phyloP scores from a whole-genome alignment of 2,797 vertebrate species.

The Enteromius treurensis region DNA sequence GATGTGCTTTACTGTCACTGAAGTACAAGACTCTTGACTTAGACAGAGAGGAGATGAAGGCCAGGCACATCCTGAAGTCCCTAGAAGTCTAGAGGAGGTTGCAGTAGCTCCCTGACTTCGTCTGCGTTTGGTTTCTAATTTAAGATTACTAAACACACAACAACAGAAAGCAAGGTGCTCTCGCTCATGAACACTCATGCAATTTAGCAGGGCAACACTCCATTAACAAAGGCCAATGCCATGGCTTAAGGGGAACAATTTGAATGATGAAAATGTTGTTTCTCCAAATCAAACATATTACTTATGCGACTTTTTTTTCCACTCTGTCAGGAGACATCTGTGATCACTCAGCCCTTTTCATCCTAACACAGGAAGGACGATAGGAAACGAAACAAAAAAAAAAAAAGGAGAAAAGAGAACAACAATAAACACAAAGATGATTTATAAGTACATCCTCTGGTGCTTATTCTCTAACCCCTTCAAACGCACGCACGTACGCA shows the following conservation, averaged over 20 bases:
- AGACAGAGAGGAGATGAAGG: slow-evolving; percentile 43
- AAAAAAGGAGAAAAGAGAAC: slow-evolving; percentile 50
- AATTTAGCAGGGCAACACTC: slow-evolving; percentile 90
- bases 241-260: slow-evolving; percentile 86
- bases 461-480: slow-evolving; percentile 55
- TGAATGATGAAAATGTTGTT: slow-evolving; percentile 88
- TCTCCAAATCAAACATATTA: slow-evolving; percentile 71
- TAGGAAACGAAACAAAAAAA: slow-evolving; percentile 45
- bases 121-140: slow-evolving; percentile 44
- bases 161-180: slow-evolving; percentile 91
- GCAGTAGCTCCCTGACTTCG: slow-evolving; percentile 14
- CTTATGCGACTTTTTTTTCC: slow-evolving; percentile 26
- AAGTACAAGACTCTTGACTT: slow-evolving; percentile 39
- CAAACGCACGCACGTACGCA: slow-evolving; percentile 34
- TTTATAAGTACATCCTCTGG: slow-evolving; percentile 69
- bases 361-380: slow-evolving; percentile 31
- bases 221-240: slow-evolving; percentile 96
- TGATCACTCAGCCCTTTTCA: slow-evolving; percentile 45
- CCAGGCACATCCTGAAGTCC: slow-evolving; percentile 30
- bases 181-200: slow-evolving; percentile 82
- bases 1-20: slow-evolving; percentile 2
- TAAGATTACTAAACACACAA: slow-evolving; percentile 48
- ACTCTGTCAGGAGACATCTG: slow-evolving; percentile 28
- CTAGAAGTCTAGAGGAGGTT: background rate
- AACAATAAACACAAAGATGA: slow-evolving; percentile 62